phyloP scores from a whole-genome alignment of 2,113 vertebrate species.

The Leuciscus idus region DNA sequence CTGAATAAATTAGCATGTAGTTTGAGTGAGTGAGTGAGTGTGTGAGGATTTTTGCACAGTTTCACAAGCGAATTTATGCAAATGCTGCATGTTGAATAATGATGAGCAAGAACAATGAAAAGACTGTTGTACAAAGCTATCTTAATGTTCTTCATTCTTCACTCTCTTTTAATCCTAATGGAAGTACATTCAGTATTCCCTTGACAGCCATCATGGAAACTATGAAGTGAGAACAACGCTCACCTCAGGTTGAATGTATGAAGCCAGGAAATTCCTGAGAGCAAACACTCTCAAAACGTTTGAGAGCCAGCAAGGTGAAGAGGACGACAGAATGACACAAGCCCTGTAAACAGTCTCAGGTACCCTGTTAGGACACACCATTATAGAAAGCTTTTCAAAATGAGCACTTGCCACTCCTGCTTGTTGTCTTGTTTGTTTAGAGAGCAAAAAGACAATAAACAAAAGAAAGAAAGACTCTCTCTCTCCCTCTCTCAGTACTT shows the following conservation, averaged over 20 bases:
- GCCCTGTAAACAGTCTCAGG: not conserved
- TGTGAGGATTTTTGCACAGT: not conserved
- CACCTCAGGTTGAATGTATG: not conserved
- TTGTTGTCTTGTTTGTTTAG: not conserved
- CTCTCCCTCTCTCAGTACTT: not conserved
- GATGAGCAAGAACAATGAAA: slow-evolving; percentile 39
- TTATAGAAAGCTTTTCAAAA: slow-evolving; percentile 9
- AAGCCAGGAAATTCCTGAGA: not conserved
- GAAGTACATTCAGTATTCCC: not conserved
- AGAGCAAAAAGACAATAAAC: not conserved
- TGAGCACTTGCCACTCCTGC: not conserved
- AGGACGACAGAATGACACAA: slow-evolving; percentile 9
- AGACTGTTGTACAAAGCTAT: slow-evolving; percentile 37
- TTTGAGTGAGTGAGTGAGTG: not conserved
- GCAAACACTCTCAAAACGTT: not conserved
- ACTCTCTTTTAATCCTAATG: not conserved
- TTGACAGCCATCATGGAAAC: not conserved
- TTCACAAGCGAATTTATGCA: not conserved
- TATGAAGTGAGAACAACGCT: not conserved
- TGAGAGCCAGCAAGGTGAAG: not conserved
- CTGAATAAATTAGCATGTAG: not conserved
- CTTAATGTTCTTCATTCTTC: not conserved
- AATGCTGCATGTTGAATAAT: slow-evolving; percentile 18
- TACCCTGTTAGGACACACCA: not conserved
- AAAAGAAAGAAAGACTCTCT: not conserved